These are phyloP conservation scores for Ramazzottius varieornatus DNA, from an alignment of 2,888 invertebrate genomes.

Conservation along the genomic window DNA sequence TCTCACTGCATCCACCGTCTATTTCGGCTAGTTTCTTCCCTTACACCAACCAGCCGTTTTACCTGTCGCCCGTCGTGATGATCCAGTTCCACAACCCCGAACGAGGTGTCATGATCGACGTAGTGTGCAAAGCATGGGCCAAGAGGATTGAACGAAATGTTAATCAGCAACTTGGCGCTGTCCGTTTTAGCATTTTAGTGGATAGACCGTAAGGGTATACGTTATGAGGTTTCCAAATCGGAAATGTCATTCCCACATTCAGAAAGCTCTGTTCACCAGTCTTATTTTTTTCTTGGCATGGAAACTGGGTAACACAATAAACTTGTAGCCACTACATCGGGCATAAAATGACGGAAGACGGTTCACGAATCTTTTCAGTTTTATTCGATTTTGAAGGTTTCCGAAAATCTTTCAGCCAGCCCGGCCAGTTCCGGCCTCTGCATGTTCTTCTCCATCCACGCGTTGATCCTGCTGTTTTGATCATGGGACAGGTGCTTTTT, in stretches of 20 bases:
- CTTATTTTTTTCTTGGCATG: too few species aligned
- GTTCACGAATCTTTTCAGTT: too few species aligned
- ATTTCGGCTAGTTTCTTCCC: background rate
- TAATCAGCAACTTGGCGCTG: too few species aligned
- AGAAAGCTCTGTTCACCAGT: too few species aligned
- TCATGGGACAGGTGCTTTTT: background rate
- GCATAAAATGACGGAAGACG: too few species aligned
- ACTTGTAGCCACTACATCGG: too few species aligned
- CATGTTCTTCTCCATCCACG: background rate
- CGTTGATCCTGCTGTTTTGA: background rate
- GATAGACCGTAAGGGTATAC: too few species aligned
- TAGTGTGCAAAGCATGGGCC: background rate
- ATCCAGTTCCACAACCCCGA: background rate
- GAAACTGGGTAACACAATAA: too few species aligned
- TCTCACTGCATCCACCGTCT: background rate
- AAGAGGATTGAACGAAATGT: too few species aligned
- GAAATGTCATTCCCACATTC: too few species aligned
- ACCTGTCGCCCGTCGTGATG: background rate
- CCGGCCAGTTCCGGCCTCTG: background rate
- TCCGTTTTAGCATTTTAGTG: too few species aligned
- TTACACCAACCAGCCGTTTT: background rate
- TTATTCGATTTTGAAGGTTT: background rate
- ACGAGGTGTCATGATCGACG: background rate
- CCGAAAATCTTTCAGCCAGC: background rate
- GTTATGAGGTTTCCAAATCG: too few species aligned